These are phyloP conservation scores for Tachystola acroxantha DNA, from an alignment of 2,888 invertebrate genomes.

Conservation along the genomic window DNA sequence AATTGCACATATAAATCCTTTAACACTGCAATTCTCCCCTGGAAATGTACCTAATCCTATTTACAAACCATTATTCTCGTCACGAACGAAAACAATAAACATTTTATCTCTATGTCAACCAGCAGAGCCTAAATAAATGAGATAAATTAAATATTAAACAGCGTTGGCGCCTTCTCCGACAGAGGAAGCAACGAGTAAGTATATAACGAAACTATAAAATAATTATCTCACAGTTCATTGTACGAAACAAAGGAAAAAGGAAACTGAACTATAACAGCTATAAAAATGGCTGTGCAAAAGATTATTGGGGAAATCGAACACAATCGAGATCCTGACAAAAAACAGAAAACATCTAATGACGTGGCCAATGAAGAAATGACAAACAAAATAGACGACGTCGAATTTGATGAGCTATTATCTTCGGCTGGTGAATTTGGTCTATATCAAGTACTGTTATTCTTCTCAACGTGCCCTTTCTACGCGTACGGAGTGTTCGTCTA, in stretches of 20 bases:
- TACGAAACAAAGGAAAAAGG: not conserved
- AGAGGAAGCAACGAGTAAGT: not conserved
- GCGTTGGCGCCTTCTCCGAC: not conserved
- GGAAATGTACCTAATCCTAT: not conserved
- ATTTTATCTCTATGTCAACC: not conserved
- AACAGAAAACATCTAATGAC: not conserved
- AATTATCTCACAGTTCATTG: not conserved
- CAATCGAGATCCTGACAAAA: not conserved
- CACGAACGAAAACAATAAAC: conserved; percentile 1
- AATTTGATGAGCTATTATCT: conserved; percentile 37
- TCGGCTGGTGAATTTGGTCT: conserved; percentile 38
- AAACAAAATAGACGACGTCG: conserved; percentile 15
- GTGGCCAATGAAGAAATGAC: not conserved
- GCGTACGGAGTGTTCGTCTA: conserved; percentile 34
- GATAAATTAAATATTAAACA: not conserved
- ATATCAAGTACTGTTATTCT: conserved; percentile 34
- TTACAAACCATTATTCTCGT: not conserved
- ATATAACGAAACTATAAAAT: not conserved
- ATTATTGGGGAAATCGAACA: not conserved
- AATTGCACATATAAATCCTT: too few relatives aligned
- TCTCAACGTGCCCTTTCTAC: conserved; percentile 37
- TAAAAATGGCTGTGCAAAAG: not conserved
- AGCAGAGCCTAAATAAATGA: not conserved
- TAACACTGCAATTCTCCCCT: too few relatives aligned
- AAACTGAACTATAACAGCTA: not conserved